Base-by-base conservation (phyloP, 2,113 vertebrate species). In the Aviceda subcristata region DNA sequence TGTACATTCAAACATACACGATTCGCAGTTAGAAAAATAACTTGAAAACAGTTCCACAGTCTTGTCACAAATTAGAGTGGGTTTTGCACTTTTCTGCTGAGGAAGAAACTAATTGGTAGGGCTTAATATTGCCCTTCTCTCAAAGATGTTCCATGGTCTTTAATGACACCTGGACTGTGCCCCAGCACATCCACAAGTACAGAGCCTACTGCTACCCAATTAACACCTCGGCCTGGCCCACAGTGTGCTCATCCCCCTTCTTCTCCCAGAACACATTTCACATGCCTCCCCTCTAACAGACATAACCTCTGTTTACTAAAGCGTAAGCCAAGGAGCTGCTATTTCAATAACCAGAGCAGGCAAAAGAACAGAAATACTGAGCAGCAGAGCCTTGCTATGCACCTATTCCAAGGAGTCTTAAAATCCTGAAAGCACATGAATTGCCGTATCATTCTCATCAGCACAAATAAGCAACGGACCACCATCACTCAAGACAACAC, bases 101-200 rank as follows among this genome's bases (percentile, higher is more conserved):
- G 36, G 29, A 32, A 50, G 63, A 3, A 63, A 23, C 3, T 85
- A 62, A 64, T 4, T 74, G 59, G 30, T 41, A 86, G 30, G 43
- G 26, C 23, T 71, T 77, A 36, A 10, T 23, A 16, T 7, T 8
- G 12, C 15, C 32, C 34, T 51, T 60, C 26, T 56, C 26, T 77
- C 60, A 15, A 14, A 55, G 69, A 15, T n/a, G 20, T 34, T 66
- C 15, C 19, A 15, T 2, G 9, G 7, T 6, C 39, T 68, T 9
- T 39, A 48, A 11, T 22, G 69, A 11, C 56, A 50, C 14, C 34
- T 36, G 30, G 27, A 13, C 18, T 0, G 0, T 26, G 26, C 23
- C n/a, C 23, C 74, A 53, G 78, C 77, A 63, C 38, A 7, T 0
- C 15, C 55, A 30, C 22, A 11, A 41, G 53, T 0, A 19, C 41